Evolutionary conservation across 2,888 invertebrate species (phyloP).

Genomic region (Parnassius smintheus): DNA sequence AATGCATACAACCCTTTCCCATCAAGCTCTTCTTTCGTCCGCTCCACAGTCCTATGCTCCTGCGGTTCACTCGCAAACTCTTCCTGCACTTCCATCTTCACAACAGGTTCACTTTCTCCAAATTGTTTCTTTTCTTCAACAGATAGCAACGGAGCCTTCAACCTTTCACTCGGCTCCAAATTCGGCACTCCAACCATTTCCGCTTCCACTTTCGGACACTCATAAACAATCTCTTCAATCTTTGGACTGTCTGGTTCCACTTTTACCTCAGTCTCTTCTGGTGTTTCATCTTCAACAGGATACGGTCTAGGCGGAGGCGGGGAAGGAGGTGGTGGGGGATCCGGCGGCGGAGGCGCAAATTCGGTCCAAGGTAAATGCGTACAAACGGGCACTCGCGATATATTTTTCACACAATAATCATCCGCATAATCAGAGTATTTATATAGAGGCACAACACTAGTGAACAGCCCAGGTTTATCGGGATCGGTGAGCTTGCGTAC

Average conservation of each 20-base stretch:
- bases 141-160: conserved; percentile 56
- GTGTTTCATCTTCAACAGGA: conserved; percentile 43
- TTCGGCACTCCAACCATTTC: conserved; percentile 43
- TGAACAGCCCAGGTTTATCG: conserved; percentile 58
- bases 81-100: conserved; percentile 30
- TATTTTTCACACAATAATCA: conserved; percentile 70
- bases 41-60: conserved; percentile 67
- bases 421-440: conserved; percentile 75
- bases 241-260: conserved; percentile 30
- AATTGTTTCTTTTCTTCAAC: conserved; percentile 50
- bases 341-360: conserved; percentile 66
- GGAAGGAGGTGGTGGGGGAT: conserved; percentile 56
- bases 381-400: conserved; percentile 60
- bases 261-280: conserved; percentile 30
- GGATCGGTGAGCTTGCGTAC: conserved; percentile 56
- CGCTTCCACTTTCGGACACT: conserved; percentile 32
- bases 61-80: conserved; percentile 46
- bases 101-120: conserved; percentile 32
- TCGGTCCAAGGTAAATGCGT: conserved; percentile 58
- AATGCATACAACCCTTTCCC: conserved; percentile 50
- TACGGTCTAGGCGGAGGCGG: conserved; percentile 62
- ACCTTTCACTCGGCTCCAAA: conserved; percentile 60
- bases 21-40: conserved; percentile 61
- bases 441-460: conserved; percentile 68
- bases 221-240: conserved; percentile 22